Conservation (phyloP, 1,140 invertebrate species). For the Diachasma alloeum region DNA sequence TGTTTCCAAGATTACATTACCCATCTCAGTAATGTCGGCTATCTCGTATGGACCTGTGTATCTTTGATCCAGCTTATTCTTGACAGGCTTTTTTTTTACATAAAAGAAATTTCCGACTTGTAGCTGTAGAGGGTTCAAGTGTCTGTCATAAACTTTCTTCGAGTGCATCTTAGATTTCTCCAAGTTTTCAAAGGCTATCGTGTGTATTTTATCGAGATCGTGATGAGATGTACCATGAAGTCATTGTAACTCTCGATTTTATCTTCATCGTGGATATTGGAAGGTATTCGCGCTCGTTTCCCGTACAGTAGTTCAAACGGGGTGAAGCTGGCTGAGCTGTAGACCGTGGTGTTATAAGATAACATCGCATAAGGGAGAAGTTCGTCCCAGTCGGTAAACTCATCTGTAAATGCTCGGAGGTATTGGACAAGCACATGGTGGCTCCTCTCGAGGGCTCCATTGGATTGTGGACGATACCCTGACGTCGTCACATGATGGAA, state of each 20-base stretch:
- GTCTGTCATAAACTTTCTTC: neutral
- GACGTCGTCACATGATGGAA: conserved; percentile 27
- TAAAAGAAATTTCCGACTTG: neutral
- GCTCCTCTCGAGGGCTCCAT: conserved; percentile 27
- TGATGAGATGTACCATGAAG: neutral
- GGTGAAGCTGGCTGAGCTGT: conserved; percentile 40
- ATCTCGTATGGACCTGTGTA: neutral
- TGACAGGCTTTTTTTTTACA: neutral
- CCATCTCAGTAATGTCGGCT: neutral
- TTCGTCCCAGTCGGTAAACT: conserved; percentile 49
- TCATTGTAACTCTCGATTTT: neutral
- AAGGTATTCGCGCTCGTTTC: conserved; percentile 24
- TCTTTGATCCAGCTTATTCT: neutral
- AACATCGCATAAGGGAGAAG: conserved; percentile 36
- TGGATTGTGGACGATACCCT: conserved; percentile 38
- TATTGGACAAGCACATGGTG: conserved; percentile 37
- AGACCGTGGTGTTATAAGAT: conserved; percentile 18
- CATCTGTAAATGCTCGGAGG: conserved; percentile 35
- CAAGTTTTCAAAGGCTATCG: neutral
- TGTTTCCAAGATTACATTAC: neutral
- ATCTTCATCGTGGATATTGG: neutral
- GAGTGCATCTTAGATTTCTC: neutral
- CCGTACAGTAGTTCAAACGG: conserved; percentile 41
- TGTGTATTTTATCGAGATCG: neutral
- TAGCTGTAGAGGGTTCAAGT: neutral